A percentile compares a stretch with the other conserved stretches of the same genome.
Conservation (phyloP, 2,113 vertebrate genomes). For the Hippocampus zosterae region DNA sequence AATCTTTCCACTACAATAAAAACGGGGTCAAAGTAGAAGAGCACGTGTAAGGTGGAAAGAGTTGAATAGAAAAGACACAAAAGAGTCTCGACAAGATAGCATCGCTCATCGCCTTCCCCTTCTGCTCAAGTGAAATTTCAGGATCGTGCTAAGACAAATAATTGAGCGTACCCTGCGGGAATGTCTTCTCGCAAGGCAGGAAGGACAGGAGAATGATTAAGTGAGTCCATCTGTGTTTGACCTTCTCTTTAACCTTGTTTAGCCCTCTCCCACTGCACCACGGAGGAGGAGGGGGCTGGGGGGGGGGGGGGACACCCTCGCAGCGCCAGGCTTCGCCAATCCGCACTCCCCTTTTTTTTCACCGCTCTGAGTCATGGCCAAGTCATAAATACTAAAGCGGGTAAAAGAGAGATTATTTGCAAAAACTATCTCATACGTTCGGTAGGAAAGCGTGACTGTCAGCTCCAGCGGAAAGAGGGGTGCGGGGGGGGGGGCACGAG, state of each 20-base stretch:
- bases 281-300: conserved; percentile 8
- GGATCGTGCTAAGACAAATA: conserved; percentile 26
- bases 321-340: conserved; percentile 42
- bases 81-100: conserved; percentile 2
- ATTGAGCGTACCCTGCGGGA: conserved; percentile 30
- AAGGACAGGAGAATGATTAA: conserved; percentile 46
- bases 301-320: conserved; percentile 13
- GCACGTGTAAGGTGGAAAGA: neutral
- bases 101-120: conserved; percentile 6
- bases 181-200: conserved; percentile 22
- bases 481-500: no score
- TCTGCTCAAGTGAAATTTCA: neutral
- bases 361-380: conserved; percentile 52
- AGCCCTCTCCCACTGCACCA: conserved; percentile 35
- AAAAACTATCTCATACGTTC: conserved; percentile 44
- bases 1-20: conserved; percentile 2
- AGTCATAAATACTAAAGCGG: conserved; percentile 57
- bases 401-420: conserved; percentile 59
- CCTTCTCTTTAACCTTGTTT: conserved; percentile 67
- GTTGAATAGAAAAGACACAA: conserved; percentile 8
- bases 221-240: conserved; percentile 51
- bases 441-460: conserved; percentile 25
- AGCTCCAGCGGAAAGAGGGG: conserved; percentile 39
- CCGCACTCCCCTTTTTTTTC: conserved; percentile 25
- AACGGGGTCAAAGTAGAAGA: conserved; percentile 5